Conservation (phyloP, 2,797 vertebrate species). For the Clarias laeviceps region DNA sequence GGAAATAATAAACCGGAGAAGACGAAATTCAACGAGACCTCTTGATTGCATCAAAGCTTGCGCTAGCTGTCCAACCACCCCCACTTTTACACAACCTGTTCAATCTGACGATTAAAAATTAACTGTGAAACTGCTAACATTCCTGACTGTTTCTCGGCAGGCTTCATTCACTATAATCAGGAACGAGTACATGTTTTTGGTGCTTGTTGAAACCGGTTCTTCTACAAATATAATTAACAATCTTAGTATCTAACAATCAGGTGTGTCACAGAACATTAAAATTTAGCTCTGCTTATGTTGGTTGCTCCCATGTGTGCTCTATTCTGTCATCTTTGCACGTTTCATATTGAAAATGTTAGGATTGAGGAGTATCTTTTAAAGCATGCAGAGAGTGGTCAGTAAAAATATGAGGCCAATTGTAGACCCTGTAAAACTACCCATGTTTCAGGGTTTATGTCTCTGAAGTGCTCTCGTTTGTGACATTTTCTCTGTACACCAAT, state of each 20-base stretch:
- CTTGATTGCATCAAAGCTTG: slow-evolving; percentile 16
- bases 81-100: slow-evolving; percentile 7
- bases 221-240: background rate
- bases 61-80: background rate
- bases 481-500: background rate
- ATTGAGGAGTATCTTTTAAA: background rate
- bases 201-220: background rate
- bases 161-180: background rate
- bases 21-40: slow-evolving; percentile 25
- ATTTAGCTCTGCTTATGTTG: background rate
- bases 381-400: background rate
- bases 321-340: background rate
- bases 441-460: background rate
- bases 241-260: background rate
- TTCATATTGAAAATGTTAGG: background rate
- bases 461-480: background rate
- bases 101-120: background rate
- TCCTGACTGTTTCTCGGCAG: background rate
- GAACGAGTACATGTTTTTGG: background rate
- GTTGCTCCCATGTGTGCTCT: background rate
- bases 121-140: background rate
- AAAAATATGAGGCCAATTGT: background rate
- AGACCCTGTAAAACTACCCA: background rate
- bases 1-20: slow-evolving; percentile 39
- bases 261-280: too few relatives aligned